These are phyloP conservation scores for Montipora foliosa DNA, from an alignment of 64 coral and sea anemone genomes.

Conservation along the genomic window DNA sequence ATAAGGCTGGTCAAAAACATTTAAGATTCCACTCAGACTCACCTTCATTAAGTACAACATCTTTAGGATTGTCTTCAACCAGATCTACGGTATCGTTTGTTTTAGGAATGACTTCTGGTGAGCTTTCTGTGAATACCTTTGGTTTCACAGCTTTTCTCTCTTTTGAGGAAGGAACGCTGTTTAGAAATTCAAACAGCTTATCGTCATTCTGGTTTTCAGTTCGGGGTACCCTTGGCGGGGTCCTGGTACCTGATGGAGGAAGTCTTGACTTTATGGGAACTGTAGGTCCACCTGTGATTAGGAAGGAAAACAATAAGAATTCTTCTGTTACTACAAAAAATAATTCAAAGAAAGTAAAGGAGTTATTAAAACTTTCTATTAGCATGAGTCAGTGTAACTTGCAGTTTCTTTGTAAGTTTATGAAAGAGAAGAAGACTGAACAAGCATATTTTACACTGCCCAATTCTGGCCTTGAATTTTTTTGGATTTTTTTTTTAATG, in stretches of 20 bases:
- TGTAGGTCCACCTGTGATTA: slow-evolving; percentile 39
- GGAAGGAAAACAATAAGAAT: background rate
- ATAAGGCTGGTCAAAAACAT: too few species aligned
- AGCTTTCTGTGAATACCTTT: slow-evolving; percentile 42
- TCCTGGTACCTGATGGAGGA: slow-evolving; percentile 55
- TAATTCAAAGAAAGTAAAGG: too few species aligned
- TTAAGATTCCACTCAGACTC: background rate
- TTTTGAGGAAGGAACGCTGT: slow-evolving; percentile 75
- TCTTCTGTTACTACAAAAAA: background rate
- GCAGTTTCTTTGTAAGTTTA: too few species aligned
- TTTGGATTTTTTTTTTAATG: too few species aligned
- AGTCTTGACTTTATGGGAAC: slow-evolving; percentile 59
- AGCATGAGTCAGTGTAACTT: too few species aligned
- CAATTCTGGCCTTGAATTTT: too few species aligned
- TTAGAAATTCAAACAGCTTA: slow-evolving; percentile 94
- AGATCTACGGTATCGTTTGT: background rate
- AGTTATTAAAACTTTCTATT: too few species aligned
- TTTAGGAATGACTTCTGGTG: slow-evolving; percentile 8
- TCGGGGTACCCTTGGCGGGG: slow-evolving; percentile 59
- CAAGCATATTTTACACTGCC: too few species aligned
- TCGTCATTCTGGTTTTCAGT: slow-evolving; percentile 85
- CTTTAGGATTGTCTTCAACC: background rate
- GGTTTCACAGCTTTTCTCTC: slow-evolving; percentile 72
- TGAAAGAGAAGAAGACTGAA: too few species aligned
- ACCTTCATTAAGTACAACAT: slow-evolving; percentile 28